Evolutionary conservation across 2,113 vertebrate species (phyloP), one percentile per base, ranked within the genome.

Genomic region (Theropithecus gelada): DNA sequence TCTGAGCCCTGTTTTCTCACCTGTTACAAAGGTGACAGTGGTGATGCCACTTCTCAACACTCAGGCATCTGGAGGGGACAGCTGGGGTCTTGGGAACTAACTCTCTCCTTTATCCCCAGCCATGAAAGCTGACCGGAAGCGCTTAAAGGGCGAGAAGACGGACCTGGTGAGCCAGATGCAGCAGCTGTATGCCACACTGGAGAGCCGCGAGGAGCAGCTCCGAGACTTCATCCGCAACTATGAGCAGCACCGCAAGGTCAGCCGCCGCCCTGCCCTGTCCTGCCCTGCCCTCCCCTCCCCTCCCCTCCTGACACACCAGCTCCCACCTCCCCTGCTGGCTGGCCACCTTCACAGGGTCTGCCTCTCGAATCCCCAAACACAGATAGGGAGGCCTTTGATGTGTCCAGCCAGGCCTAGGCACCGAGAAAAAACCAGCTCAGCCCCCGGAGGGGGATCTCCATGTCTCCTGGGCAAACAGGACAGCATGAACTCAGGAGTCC

Each of bases 131-230:
- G 99, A 99, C 97, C 99, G 99, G 27, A 99, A 99, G 98, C 99
- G 99, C 80, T 99, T 99, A 97, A 99, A 99, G 98, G 99, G 98
- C 0, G 99, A 99, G 98, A 99, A 99, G 97, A 99, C 99, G 0
- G 99, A 99, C 98, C 98, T 99, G 98, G 99, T 99, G 96, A 99
- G 99, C 98, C 99, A 99, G 98, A 99, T 99, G 99, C 99, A 99
- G 98, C 99, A 99, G 99, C 99, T 99, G 57, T 99, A 99, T 2
- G 99, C 99, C 97, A 99, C 99, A 0, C 98, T 99, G 98, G 99
- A 99, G 98, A 99, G 99, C 98, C 99, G 99, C 0, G 99, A 99
- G 98, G 99, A 99, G 98, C 99, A 99, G 98, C 99, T 99, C 50
- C 99, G 99, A 0, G 99, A 99, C 98, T 99, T 99, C 98, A 99